A percentile compares a stretch with the other conserved stretches of the same genome.
Conservation (phyloP, 1,140 invertebrate genomes). For the Colletes latitarsis region DNA sequence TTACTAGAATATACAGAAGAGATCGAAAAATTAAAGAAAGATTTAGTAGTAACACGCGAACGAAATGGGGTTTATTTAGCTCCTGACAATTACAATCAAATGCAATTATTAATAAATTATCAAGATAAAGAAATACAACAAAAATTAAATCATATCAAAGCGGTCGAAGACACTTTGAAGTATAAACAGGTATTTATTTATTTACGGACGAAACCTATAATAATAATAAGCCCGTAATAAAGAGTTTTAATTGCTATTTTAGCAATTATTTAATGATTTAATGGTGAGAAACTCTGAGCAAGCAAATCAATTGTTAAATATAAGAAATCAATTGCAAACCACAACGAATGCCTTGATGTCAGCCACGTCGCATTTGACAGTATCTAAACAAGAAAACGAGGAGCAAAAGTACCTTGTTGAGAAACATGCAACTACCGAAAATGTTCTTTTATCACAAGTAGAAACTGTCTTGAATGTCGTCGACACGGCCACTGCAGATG, state of each 20-base stretch:
- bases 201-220: background rate
- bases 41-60: conserved; percentile 91
- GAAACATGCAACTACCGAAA: conserved; percentile 86
- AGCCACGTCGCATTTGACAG: conserved; percentile 78
- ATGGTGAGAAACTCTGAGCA: conserved; percentile 77
- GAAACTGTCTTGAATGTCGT: conserved; percentile 84
- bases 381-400: conserved; percentile 81
- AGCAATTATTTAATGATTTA: conserved; percentile 82
- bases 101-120: conserved; percentile 86
- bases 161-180: conserved; percentile 85
- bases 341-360: conserved; percentile 81
- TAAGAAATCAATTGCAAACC: conserved; percentile 81
- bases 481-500: conserved; percentile 84
- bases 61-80: conserved; percentile 93
- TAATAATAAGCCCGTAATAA: background rate
- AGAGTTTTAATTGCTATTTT: conserved; percentile 34
- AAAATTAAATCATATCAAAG: conserved; percentile 86
- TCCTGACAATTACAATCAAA: conserved; percentile 90
- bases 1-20: conserved; percentile 95
- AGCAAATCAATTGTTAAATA: conserved; percentile 81
- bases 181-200: conserved; percentile 81
- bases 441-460: conserved; percentile 84
- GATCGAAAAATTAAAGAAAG: conserved; percentile 92
- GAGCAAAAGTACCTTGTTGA: conserved; percentile 85
- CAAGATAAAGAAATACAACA: conserved; percentile 89